phyloP scores from a whole-genome alignment of 2,888 invertebrate species.

The Drosophila koepferae region DNA sequence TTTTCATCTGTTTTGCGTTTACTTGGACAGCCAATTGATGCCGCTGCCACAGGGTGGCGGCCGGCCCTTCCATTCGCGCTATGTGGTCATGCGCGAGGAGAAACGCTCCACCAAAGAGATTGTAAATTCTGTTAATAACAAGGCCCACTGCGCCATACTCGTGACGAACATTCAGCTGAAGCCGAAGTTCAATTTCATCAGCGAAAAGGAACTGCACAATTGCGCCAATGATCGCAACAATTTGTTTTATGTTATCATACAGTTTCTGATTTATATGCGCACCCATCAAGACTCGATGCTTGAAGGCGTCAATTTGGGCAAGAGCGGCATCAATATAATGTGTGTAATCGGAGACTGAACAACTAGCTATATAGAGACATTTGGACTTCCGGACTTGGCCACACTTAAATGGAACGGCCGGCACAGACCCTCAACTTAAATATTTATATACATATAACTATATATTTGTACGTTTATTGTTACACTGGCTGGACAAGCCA shows the following conservation, averaged over 20 bases:
- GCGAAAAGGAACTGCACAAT: slow-evolving; percentile 89
- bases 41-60: slow-evolving; percentile 89
- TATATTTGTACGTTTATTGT: slow-evolving; percentile 22
- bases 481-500: slow-evolving; percentile 6
- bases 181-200: slow-evolving; percentile 85
- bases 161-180: slow-evolving; percentile 81
- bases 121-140: slow-evolving; percentile 83
- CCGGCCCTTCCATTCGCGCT: slow-evolving; percentile 87
- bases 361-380: not conserved
- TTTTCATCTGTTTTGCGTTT: slow-evolving; percentile 93
- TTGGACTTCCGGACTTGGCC: slow-evolving; percentile 25
- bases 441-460: slow-evolving; percentile 5
- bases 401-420: slow-evolving; percentile 21
- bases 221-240: slow-evolving; percentile 94
- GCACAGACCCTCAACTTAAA: slow-evolving; percentile 7
- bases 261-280: slow-evolving; percentile 92
- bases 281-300: slow-evolving; percentile 90
- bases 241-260: slow-evolving; percentile 93
- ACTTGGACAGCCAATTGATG: slow-evolving; percentile 93
- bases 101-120: slow-evolving; percentile 84
- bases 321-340: slow-evolving; percentile 93
- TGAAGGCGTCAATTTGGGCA: slow-evolving; percentile 91
- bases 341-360: slow-evolving; percentile 89
- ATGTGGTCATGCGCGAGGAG: slow-evolving; percentile 85
- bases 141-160: slow-evolving; percentile 84